Evolutionary conservation across 2,797 vertebrate genomes (phyloP).

Genomic region (Catamblyrhynchus diadema): DNA sequence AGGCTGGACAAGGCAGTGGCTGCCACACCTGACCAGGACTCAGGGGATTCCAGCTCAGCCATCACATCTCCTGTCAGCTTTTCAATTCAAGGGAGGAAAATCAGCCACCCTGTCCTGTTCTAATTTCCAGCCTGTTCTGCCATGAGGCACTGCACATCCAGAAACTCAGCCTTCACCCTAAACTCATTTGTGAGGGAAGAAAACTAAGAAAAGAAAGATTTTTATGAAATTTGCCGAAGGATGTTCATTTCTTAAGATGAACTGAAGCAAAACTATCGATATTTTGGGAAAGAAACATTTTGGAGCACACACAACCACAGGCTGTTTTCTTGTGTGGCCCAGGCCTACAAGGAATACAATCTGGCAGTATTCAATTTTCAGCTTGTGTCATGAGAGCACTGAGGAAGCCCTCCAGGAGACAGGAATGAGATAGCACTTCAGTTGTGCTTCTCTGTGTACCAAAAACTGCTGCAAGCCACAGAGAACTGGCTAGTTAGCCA

Average conservation of each 20-base stretch:
- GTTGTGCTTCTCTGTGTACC: neutral
- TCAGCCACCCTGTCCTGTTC: fast-evolving
- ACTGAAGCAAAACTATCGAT: neutral
- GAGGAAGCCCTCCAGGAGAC: neutral
- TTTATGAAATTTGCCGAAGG: neutral
- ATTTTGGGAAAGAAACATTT: neutral
- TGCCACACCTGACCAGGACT: neutral
- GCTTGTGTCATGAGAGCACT: neutral
- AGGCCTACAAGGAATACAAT: neutral
- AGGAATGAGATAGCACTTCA: neutral
- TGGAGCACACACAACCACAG: neutral
- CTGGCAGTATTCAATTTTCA: neutral
- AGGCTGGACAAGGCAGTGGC: neutral
- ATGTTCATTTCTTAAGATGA: neutral
- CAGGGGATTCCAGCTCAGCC: neutral
- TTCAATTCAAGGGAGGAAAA: neutral
- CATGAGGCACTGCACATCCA: neutral
- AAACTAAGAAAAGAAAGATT: neutral
- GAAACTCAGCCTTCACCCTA: neutral
- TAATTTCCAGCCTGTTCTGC: neutral
- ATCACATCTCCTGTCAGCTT: neutral
- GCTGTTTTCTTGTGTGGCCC: conserved; percentile 23
- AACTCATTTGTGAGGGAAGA: neutral
- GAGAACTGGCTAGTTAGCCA: neutral
- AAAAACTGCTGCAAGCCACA: conserved; percentile 8